Base-by-base conservation (phyloP, 2,888 invertebrate genomes). In the Polymixis flavicincta region DNA sequence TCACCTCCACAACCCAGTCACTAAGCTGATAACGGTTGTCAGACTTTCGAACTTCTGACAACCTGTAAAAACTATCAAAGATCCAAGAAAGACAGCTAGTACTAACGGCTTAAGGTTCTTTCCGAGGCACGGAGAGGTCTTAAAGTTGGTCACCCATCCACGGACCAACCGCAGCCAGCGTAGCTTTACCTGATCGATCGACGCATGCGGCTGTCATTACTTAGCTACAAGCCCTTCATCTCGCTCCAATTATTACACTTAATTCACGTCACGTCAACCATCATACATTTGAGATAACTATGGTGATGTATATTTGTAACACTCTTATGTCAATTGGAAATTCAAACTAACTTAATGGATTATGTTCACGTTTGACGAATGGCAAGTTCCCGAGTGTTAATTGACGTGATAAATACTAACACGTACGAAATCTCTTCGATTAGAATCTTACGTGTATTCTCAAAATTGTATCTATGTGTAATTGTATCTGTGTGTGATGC, bases 261-360 rank as follows among this genome's bases (percentile, higher is more conserved):
- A 73, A 61, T 57, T 57, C 45, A 37, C 42, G 5, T 57, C 37
- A 25, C 67, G 45, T 17, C 14, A 37, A 22, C 6, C 6, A 9
- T 14, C 14, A 65, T 32, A 67, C 7, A 7, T 54, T 13, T 19
- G n/a, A 52, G n/a, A 28, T 77, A 66, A 50, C 61, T 54, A 54
- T n/a, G 13, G 28, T 54, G 25, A 54, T 52, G 25, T 52, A 32
- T 19, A 2, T 22, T 22, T 52, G 17, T 75, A 63, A 52, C 59
- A 81, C 64, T 28, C 25, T 55, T 25, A 55, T 61, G 77, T 57
- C 22, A 80, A 80, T 80, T 71, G 55, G 19, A 77, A 81, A 77
- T 71, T 60, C 60, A 71, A 76, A 72, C 64, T 55, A 60, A 45
- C 45, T 5, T 65, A 60, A 68, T 77, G 37, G 50, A 81, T 68